Base-by-base conservation (phyloP, 2,113 vertebrate species). In the Chaenocephalus aceratus region DNA sequence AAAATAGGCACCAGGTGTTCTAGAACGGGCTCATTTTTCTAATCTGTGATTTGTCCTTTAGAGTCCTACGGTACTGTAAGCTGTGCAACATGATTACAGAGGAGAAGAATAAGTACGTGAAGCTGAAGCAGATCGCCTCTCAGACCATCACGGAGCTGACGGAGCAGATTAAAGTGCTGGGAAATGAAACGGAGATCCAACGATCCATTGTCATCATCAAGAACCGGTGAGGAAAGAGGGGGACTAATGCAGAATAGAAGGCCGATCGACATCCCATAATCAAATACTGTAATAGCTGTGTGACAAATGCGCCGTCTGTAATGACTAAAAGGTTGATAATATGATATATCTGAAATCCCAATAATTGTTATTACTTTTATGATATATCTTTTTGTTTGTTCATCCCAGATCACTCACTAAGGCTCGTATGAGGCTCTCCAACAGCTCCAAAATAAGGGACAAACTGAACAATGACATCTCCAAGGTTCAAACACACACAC, bases 101-200 rank as follows among this genome's bases (percentile, higher is more conserved):
- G 16, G 97, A 99, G 93, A 96, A 94, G 86, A 96, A 96, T 14
- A 99, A 97, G 88, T 96, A 94, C 73, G 88, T 96, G n/a, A 92
- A 92, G 23, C 91, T 98, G 69, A 94, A 96, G 83, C 87, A 94
- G 56, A 87, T 82, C 65, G 94, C 96, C 78, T 94, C 95, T 7
- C 96, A 96, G 80, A 95, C 94, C 16, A 90, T 92, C 51, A 88
- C 86, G 10, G 96, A 97, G 92, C 89, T 96, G 77, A 94, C 72
- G 71, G 95, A 95, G 51, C 93, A 91, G 54, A 63, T 95, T 54
- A 95, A 95, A 86, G 91, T 96, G 69, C 89, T 96, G 80, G 93
- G 94, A 85, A 97, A 96, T 66, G 95, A 97, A 87, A 88, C 88
- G 11, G 94, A 97, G 87, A 97, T 96, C 85, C 94, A 97, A 84